A percentile compares a stretch with the other conserved stretches of the same genome.
phyloP scores from a whole-genome alignment of 2,113 vertebrate species.

The Picathartes gymnocephalus region DNA sequence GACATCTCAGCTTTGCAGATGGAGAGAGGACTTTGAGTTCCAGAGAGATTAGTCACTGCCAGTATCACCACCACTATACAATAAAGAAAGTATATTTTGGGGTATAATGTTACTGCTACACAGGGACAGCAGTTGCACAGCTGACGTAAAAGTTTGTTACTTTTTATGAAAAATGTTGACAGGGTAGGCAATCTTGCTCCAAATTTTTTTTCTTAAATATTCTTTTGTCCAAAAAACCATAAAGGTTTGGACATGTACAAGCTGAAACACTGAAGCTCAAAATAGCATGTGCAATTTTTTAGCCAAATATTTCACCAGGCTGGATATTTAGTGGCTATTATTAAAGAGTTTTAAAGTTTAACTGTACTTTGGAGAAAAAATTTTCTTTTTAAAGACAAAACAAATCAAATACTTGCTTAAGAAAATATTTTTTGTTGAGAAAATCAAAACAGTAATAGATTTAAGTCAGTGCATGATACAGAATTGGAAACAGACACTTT shows the following conservation, averaged over 20 bases:
- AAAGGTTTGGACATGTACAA: background rate
- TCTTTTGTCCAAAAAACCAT: background rate
- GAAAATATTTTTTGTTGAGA: background rate
- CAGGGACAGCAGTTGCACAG: background rate
- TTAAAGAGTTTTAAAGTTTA: background rate
- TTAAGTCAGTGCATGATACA: background rate
- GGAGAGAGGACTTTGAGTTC: conserved; percentile 14
- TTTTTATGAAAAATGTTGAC: background rate
- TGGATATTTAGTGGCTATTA: background rate
- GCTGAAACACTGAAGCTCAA: background rate
- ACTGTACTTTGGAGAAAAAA: background rate
- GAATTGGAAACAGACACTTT: conserved; percentile 10
- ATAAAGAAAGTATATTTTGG: background rate
- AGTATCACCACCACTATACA: background rate
- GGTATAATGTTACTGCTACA: background rate
- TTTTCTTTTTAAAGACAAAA: background rate
- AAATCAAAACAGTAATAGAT: background rate
- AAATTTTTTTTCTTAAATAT: background rate
- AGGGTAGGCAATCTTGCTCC: background rate
- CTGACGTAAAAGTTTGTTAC: background rate
- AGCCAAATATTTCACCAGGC: background rate
- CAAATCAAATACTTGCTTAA: background rate
- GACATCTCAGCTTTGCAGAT: background rate
- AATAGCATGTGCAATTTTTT: background rate
- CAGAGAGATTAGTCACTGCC: background rate